Evolutionary conservation across 2,113 vertebrate genomes (phyloP), one percentile per base, ranked within the genome.

Genomic region (Peromyscus californicus): DNA sequence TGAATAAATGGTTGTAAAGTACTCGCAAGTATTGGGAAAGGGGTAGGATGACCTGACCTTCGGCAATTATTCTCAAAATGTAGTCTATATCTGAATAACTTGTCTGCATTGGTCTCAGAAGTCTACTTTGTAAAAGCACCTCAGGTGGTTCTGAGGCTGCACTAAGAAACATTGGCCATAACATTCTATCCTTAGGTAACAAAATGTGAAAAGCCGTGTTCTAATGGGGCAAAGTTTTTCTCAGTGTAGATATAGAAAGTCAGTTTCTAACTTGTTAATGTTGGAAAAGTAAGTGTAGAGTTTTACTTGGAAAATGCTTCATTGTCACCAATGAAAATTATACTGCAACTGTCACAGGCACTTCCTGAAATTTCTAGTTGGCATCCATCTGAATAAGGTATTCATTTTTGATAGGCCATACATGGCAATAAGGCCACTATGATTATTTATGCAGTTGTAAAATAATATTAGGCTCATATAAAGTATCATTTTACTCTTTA

Each of bases 391-490:
- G 70, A 92, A 75, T 75, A 95, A 75, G 4, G 36, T 69, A 76
- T 80, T 69, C 16, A 94, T 70, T 83, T 26, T 72, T 7, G 86
- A 57, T 15, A 87, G 51, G 42, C 5, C 45, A 88, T 36, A 24
- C 7, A 24, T 48, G n/a, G 10, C 59, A 90, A 91, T 69, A 63
- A 84, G n/a, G 42, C 75, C n/a, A 83, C 6, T 11, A 51, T 13
- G 12, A 85, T 78, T 93, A 93, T 87, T 78, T 93, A 65, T 70
- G 48, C 79, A 82, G 7, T 33, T 79, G 1, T 87, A 45, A 83
- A 95, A 84, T 72, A 33, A 96, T 70, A 72, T 78, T 75, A 45
- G n/a, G 82, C 29, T 92, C 31, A 95, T 39, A n/a, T 65, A 70
- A 72, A 93, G 79, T 4, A 72, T 61, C 7, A 42, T 63, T 93